phyloP scores from a whole-genome alignment of 2,113 vertebrate genomes.

The Phaethon lepturus region DNA sequence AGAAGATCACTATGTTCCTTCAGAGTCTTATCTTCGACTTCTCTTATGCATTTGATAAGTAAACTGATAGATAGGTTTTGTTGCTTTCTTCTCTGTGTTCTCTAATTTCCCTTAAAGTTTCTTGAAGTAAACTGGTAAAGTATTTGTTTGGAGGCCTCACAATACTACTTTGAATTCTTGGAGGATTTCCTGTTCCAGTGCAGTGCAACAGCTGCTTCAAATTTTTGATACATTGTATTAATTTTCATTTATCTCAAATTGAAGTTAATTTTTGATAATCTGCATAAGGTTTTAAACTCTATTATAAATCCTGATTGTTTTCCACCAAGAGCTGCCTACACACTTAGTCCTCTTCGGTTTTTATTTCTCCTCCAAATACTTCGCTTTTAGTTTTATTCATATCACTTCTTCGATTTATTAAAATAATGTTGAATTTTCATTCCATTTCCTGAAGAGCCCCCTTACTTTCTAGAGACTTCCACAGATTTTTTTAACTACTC shows the following conservation, averaged over 20 bases:
- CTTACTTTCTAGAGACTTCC: background rate
- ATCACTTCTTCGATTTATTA: background rate
- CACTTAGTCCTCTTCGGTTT: background rate
- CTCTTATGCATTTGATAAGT: background rate
- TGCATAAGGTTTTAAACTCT: background rate
- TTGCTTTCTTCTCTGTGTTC: background rate
- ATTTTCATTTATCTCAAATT: background rate
- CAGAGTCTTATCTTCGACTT: background rate
- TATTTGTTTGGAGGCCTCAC: background rate
- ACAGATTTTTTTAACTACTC: background rate
- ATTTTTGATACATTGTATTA: background rate
- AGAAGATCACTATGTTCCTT: background rate
- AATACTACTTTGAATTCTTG: background rate
- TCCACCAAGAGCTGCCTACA: background rate
- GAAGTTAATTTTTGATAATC: background rate
- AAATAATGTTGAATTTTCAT: background rate
- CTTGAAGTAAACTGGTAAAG: background rate
- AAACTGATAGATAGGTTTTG: background rate
- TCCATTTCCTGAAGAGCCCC: background rate
- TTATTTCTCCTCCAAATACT: background rate
- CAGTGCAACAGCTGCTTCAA: background rate
- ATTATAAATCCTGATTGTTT: background rate
- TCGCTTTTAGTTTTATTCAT: background rate
- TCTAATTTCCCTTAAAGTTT: background rate
- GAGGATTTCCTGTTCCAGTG: background rate